phyloP scores from a whole-genome alignment of 2,113 vertebrate genomes.

The Chiloscyllium plagiosum region DNA sequence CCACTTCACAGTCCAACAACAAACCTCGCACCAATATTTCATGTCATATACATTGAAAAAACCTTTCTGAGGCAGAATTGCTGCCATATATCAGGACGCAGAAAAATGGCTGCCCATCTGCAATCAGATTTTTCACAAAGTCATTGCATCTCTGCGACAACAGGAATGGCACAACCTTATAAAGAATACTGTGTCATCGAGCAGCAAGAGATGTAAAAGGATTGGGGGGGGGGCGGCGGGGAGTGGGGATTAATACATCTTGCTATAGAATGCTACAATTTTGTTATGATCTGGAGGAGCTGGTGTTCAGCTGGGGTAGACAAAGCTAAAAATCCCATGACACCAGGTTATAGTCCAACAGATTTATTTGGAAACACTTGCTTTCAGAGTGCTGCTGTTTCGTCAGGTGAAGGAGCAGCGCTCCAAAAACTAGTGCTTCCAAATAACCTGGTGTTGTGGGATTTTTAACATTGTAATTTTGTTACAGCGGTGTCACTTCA shows the following conservation, averaged over 20 bases:
- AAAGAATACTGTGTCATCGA: background rate
- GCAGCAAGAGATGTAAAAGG: background rate
- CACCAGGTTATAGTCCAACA: too few species aligned
- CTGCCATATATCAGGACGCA: background rate
- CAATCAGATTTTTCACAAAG: background rate
- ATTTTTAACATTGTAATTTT: background rate
- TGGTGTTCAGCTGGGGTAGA: too few species aligned
- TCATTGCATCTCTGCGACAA: background rate
- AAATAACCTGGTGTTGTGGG: too few species aligned
- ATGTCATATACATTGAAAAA: background rate
- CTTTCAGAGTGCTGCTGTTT: too few species aligned
- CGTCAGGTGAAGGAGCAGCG: too few species aligned
- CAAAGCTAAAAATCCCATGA: too few species aligned
- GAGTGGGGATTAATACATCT: background rate
- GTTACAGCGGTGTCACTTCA: background rate
- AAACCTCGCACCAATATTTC: background rate
- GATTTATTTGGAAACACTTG: too few species aligned
- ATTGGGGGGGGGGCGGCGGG: background rate
- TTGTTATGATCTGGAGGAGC: background rate
- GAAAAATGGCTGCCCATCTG: background rate
- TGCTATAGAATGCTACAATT: background rate
- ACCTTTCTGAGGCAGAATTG: background rate
- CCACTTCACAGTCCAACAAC: background rate
- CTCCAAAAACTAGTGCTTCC: too few species aligned
- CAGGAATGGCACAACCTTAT: background rate